A percentile compares a stretch with the other conserved stretches of the same genome.
Conservation (phyloP, 2,113 vertebrate genomes). For the Apteryx owenii region DNA sequence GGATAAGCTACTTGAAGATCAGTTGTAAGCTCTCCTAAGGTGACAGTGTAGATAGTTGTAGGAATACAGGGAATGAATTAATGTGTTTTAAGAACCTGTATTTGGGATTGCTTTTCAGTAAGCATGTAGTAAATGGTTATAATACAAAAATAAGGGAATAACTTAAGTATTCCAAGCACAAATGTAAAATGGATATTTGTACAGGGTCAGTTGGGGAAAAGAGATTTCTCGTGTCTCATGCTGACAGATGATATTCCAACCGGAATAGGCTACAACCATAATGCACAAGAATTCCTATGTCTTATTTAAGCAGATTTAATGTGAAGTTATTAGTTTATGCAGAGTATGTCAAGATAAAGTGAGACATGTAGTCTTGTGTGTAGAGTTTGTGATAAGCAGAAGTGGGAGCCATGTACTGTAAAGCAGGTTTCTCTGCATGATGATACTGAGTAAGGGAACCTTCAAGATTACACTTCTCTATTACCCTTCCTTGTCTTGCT, state of each 20-base stretch:
- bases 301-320: background rate
- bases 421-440: background rate
- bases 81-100: background rate
- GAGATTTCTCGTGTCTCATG: background rate
- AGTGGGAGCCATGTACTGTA: background rate
- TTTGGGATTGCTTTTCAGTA: background rate
- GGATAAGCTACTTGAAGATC: background rate
- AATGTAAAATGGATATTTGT: background rate
- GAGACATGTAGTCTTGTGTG: background rate
- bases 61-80: background rate
- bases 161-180: background rate
- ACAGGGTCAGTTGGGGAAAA: background rate
- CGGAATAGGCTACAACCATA: background rate
- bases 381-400: background rate
- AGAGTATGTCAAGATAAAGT: slow-evolving; percentile 1
- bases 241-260: background rate
- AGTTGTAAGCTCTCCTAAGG: background rate
- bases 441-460: background rate
- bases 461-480: background rate
- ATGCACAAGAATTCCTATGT: background rate
- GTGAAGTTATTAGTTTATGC: background rate
- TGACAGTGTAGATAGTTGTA: background rate
- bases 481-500: background rate
- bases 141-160: background rate
- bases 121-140: background rate